Evolutionary conservation across 2,888 invertebrate genomes (phyloP), one percentile per base, ranked within the genome.

Genomic region (Agonopterix subpropinquella): DNA sequence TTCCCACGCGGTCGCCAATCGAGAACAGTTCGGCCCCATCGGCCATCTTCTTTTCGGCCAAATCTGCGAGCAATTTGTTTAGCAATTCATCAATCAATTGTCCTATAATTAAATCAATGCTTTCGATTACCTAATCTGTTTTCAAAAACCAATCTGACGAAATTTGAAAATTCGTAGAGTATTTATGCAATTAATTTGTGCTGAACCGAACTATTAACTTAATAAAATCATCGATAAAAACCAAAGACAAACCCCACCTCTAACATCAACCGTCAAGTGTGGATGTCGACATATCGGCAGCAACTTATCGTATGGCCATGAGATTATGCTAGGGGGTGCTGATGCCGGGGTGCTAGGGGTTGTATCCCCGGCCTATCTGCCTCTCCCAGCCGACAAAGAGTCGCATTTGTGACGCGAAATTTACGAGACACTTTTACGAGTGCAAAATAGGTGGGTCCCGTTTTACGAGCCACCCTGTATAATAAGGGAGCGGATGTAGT

Each of bases 391-490:
- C 70, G 70, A 82, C 82, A 81, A 81, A 77, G 80, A 70, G 70
- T 56, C 64, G 77, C 80, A 81, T 80, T 83, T 81, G 83, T 78
- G 82, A 77, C 75, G 73, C 62, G 62, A 71, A 83, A 82, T 84
- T 84, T 86, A 85, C 79, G 85, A 79, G 77, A 63, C 77, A 73
- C 74, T 79, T 84, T 85, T 85, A 85, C 79, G 85, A 80, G 76
- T 80, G 80, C 80, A 71, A 80, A 85, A 83, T 82, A 83, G 82
- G 81, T 83, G 73, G 82, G 78, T 70, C 73, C 67, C 73, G 69
- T 65, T 80, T 83, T 80, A 77, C 67, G 80, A 39, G 74, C 53
- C 74, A 73, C 72, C 80, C 81, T 67, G 78, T 72, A 75, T 80
- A 80, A 79, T 78, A 72, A 76, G 76, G 70, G 73, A 64, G 57